Percentiles rank a stretch among this genome's conserved stretches.
These are phyloP conservation scores for Camarhynchus parvulus DNA, from an alignment of 2,113 vertebrate genomes.

Conservation along the genomic window DNA sequence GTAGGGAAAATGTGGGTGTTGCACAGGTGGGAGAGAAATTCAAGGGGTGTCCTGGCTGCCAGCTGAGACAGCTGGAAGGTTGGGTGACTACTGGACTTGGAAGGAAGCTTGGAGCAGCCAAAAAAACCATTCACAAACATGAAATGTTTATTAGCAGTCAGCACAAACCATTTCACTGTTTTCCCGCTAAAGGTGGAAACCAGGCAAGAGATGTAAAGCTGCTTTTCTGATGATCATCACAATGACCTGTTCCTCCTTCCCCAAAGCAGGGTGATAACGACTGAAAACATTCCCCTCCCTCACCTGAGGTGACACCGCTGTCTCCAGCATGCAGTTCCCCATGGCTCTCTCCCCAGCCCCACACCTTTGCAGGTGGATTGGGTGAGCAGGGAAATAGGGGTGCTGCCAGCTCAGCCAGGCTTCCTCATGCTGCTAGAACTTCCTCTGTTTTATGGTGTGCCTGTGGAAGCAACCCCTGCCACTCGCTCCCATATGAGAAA, in stretches of 20 bases:
- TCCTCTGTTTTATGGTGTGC: neutral
- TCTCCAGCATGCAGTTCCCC: neutral
- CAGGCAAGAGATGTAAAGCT: neutral
- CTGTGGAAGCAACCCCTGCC: neutral
- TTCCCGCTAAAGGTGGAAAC: neutral
- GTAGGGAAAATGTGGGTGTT: accelerated
- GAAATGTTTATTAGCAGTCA: neutral
- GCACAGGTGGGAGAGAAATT: neutral
- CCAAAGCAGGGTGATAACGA: neutral
- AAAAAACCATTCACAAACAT: neutral
- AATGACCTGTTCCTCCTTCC: neutral
- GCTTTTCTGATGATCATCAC: neutral
- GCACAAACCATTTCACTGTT: neutral
- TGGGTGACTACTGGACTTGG: neutral
- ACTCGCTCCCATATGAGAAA: accelerated
- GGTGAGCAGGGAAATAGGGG: accelerated
- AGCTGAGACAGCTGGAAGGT: accelerated
- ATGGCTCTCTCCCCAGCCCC: neutral
- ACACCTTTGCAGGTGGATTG: accelerated
- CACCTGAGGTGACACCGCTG: neutral
- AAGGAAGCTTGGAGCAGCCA: neutral
- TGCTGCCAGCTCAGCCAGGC: neutral
- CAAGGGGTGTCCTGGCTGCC: neutral
- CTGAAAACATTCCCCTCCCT: neutral
- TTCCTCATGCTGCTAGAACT: accelerated